Base-by-base conservation (phyloP, 2,113 vertebrate species). In the Coreoperca whiteheadi region DNA sequence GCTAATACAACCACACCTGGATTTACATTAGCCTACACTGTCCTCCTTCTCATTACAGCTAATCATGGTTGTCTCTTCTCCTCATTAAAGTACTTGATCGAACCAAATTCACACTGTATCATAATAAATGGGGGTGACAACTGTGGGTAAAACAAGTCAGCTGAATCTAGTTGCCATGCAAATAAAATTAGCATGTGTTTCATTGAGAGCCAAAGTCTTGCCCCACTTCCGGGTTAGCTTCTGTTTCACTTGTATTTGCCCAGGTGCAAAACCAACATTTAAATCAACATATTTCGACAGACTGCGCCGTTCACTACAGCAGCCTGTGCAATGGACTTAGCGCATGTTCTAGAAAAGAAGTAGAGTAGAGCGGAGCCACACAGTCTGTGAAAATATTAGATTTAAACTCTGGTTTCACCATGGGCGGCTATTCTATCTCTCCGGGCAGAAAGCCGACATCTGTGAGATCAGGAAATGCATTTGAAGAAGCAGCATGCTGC, bases 21-120 rank as follows among this genome's bases (percentile, higher is more conserved):
- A 79, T 68, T 74, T 74, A 81, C 83, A 79, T 63, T n/a, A n/a
- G n/a, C n/a, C n/a, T 61, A 56, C 69, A 71, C 34, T 48, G 46
- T 63, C 43, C 2, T 50, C 10, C 28, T 72, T 74, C 30, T 79
- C 34, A 60, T 54, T 59, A 46, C 60, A 57, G 32, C n/a, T 53
- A 46, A 90, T 75, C 50, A 28, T 21, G 48, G 28, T 59, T 15
- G 48, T 77, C 37, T 73, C 41, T 69, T n/a, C n/a, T n/a, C 23
- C 57, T 67, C 57, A 69, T 84, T 79, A 75, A 39, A 64, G 30
- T 8, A 43, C 43, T 32, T 25, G 68, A 73, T n/a, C 37, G 48
- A 77, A 48, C 60, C 48, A 65, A 67, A 77, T 74, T 68, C 50
- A 64, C 61, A 59, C 50, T 57, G 30, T 37, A 59, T 72, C 50